A percentile compares a stretch with the other conserved stretches of the same genome.
These are phyloP conservation scores for Teleogryllus oceanicus DNA, from an alignment of 2,888 invertebrate genomes.

Conservation along the genomic window DNA sequence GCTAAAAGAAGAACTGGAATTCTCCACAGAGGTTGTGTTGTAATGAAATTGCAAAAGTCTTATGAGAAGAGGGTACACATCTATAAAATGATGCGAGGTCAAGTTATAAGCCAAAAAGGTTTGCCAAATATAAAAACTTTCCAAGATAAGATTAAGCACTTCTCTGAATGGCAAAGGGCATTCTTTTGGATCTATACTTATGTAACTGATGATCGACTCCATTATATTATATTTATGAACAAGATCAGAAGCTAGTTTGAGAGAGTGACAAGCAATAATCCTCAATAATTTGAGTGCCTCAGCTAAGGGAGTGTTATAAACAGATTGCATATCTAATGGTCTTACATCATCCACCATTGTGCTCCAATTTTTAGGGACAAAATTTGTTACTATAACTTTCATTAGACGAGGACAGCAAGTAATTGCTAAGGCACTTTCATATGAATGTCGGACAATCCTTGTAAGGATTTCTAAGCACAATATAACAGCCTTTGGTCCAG, in stretches of 20 bases:
- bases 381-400: conserved; percentile 46
- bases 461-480: conserved; percentile 75
- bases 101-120: conserved; percentile 56
- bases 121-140: conserved; percentile 55
- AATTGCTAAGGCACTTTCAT: conserved; percentile 61
- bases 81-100: conserved; percentile 49
- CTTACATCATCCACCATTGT: conserved; percentile 31
- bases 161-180: conserved; percentile 45
- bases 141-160: conserved; percentile 43
- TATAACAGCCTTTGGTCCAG: conserved; percentile 67
- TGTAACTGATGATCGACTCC: conserved; percentile 42
- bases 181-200: conserved; percentile 45
- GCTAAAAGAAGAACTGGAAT: conserved; percentile 51
- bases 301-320: conserved; percentile 65
- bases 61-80: conserved; percentile 55
- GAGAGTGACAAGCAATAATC: conserved; percentile 62
- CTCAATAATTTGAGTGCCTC: conserved; percentile 71
- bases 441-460: conserved; percentile 73
- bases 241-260: conserved; percentile 53
- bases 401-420: conserved; percentile 63
- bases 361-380: conserved; percentile 44
- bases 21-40: conserved; percentile 54
- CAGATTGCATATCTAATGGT: conserved; percentile 39
- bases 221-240: conserved; percentile 49
- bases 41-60: conserved; percentile 58